Percentiles rank a stretch among this genome's conserved stretches.
These are phyloP conservation scores for Drosophila percnosoma DNA, from an alignment of 2,888 invertebrate species.

Conservation along the genomic window DNA sequence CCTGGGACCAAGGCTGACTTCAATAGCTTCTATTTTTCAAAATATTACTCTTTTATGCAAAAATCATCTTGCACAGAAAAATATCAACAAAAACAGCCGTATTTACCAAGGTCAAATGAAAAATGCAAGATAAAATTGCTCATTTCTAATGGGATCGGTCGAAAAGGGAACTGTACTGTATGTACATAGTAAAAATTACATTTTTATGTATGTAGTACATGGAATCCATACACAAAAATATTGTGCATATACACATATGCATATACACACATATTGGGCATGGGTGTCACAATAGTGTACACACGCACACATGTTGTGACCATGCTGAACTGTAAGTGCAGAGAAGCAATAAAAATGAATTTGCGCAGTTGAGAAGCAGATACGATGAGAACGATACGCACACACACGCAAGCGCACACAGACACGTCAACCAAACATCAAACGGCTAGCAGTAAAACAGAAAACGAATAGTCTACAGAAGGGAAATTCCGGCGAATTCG, in stretches of 20 bases:
- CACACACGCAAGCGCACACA: slow-evolving; percentile 36
- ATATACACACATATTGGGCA: neutral
- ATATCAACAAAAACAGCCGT: too few species aligned
- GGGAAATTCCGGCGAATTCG: slow-evolving; percentile 29
- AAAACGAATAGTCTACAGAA: neutral
- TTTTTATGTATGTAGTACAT: neutral
- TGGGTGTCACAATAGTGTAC: neutral
- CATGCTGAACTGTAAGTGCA: neutral
- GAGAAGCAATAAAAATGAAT: neutral
- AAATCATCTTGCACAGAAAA: too few species aligned
- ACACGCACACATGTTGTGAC: neutral
- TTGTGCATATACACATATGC: neutral
- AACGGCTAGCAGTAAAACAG: neutral
- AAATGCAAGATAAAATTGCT: too few species aligned
- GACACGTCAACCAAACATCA: neutral
- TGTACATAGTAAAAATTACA: neutral
- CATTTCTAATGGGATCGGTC: too few species aligned
- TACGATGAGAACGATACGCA: slow-evolving; percentile 29
- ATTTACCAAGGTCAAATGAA: too few species aligned
- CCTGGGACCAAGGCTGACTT: too few species aligned
- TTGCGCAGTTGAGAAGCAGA: slow-evolving; percentile 19
- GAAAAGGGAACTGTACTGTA: too few species aligned
- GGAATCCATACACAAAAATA: neutral
- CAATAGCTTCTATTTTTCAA: too few species aligned
- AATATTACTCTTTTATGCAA: too few species aligned